Evolutionary conservation across 2,113 vertebrate genomes (phyloP), one percentile per base, ranked within the genome.

Genomic region (Pachypanchax playfairii): DNA sequence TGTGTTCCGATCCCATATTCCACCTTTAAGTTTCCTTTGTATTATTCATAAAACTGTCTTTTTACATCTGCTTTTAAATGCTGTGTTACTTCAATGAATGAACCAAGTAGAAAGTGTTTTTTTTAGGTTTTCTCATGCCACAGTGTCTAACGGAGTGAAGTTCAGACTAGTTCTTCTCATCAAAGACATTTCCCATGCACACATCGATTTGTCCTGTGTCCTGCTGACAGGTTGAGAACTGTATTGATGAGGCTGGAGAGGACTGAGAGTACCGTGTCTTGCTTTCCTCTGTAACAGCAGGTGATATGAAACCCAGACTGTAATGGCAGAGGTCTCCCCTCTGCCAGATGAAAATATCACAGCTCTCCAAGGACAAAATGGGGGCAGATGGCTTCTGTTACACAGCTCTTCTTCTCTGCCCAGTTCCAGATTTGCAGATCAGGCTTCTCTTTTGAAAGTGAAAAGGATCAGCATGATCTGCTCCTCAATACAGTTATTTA

Each of bases 181-280:
- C 75, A 64, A 51, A 77, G 69, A 68, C 15, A 35, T 79, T 65
- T 63, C 66, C 41, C 68, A 82, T 51, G 39, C 41, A 39, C 49
- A 72, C 65, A 87, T 87, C 58, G 79, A 86, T 87, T 78, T 64
- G 73, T 71, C 24, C 56, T 7, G 13, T 39, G 44, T 59, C 79
- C 78, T 62, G 61, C 80, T 70, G 83, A 72, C 56, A 59, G 46
- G 35, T 17, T 5, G 1, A 42, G 49, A 11, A 3, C 33, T 59
- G 50, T 41, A 82, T 80, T 22, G 69, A 86, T 67, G 57, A 50
- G 62, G 63, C 35, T 24, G 48, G 56, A 28, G 71, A 70, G 75
- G 46, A 80, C 74, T 72, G 43, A 8, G 55, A 26, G 73, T 53
- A 21, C 66, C 64, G 56, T 50, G n/a, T 51, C 39, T 43, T 39